phyloP scores from a whole-genome alignment of 2,797 vertebrate genomes.

The Heterohyrax brucei region DNA sequence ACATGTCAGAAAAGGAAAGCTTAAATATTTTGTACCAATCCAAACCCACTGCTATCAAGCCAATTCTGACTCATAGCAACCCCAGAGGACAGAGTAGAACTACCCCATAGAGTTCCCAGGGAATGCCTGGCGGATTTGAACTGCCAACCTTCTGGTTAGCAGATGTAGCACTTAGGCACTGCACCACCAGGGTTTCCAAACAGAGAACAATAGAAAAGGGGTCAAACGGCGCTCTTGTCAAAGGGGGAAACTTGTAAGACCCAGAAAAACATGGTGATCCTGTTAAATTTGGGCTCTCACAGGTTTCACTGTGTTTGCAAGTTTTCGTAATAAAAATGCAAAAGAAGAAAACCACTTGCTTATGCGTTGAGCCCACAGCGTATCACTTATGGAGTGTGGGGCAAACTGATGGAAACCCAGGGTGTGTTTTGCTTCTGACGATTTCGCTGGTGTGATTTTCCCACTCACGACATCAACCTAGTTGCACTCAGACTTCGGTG shows the following conservation, averaged over 20 bases:
- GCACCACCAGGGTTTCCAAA: too few relatives aligned
- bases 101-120: too few relatives aligned
- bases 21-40: not conserved
- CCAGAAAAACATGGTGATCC: too few relatives aligned
- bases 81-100: too few relatives aligned
- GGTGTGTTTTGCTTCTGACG: not conserved
- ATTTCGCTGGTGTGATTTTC: not conserved
- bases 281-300: not conserved
- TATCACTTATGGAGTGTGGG: not conserved
- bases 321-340: not conserved
- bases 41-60: too few relatives aligned
- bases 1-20: not conserved
- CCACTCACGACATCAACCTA: not conserved
- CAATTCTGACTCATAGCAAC: too few relatives aligned
- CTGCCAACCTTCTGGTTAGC: too few relatives aligned
- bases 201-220: not conserved
- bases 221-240: not conserved
- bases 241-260: not conserved
- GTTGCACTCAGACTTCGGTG: not conserved
- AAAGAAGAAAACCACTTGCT: not conserved
- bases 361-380: not conserved
- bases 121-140: too few relatives aligned
- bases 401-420: not conserved
- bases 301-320: not conserved
- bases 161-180: too few relatives aligned